These are phyloP conservation scores for Clarias batrachus DNA, from an alignment of 2,113 vertebrate genomes.

Conservation along the genomic window DNA sequence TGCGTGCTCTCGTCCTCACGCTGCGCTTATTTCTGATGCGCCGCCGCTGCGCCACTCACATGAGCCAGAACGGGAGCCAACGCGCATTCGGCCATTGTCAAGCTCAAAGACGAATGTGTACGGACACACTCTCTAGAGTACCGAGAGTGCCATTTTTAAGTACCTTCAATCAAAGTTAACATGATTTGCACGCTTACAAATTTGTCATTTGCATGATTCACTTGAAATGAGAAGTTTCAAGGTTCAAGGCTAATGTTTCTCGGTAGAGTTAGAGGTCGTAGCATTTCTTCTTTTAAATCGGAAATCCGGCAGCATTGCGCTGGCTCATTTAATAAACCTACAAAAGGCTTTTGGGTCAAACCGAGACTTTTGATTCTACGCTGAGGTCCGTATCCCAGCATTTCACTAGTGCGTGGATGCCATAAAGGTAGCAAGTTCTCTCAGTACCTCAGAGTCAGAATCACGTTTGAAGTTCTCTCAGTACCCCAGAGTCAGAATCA, in stretches of 20 bases:
- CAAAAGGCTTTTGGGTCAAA: too few relatives aligned
- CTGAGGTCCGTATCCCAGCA: too few relatives aligned
- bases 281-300: neutral
- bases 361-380: too few relatives aligned
- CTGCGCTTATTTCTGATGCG: constrained; percentile 15
- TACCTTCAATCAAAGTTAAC: constrained; percentile 25
- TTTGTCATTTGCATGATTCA: neutral
- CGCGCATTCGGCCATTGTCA: constrained; percentile 1
- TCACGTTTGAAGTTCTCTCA: too few relatives aligned
- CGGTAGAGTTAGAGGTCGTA: too few relatives aligned
- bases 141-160: neutral
- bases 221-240: neutral
- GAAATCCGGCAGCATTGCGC: neutral
- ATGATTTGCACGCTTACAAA: neutral
- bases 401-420: too few relatives aligned
- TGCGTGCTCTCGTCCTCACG: constrained; percentile 4
- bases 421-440: too few relatives aligned
- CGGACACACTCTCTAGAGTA: neutral
- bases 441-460: too few relatives aligned
- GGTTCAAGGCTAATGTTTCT: neutral
- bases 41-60: neutral
- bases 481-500: too few relatives aligned
- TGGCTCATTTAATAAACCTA: neutral
- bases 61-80: neutral
- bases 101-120: neutral